Base-by-base conservation (phyloP, 64 coral and sea anemone genomes). In the Actinia equina region DNA sequence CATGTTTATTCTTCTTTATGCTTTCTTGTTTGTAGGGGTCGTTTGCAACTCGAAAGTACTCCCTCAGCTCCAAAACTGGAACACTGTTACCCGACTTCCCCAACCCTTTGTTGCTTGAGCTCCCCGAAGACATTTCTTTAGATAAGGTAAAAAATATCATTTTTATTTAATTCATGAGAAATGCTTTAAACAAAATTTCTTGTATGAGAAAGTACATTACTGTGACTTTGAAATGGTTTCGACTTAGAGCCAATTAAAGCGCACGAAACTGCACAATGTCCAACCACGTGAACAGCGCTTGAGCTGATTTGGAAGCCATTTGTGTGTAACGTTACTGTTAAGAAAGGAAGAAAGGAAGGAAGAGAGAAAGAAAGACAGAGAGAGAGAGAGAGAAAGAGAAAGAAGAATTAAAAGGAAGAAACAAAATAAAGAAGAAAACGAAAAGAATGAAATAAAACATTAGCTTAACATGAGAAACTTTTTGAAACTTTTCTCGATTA, bases 1-100 rank as follows among this genome's bases (percentile, higher is more conserved):
- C 26, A 17, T 67, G 15, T 14, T 15, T 19, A 64, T 52, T 37
- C 30, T 37, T 37, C 30, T 37, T 69, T 85, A 14, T 44, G 16
- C 81, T 20, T 8, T 23, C 27, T 53, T 65, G 13, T 54, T 53
- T 51, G 9, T 57, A 96, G 94, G 94, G 94, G 19, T 57, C 79
- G 18, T 96, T 96, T 62, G 88, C 86, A 54, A 59, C 90, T 41
- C 89, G 96, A 16, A 98, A 98, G 90, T 98, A 98, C 52, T 98
- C 96, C 25, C 96, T 94, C 43, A 98, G 96, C 82, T 94, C 96
- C 63, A 94, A 94, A 49, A 98, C 96, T 81, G 96, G 96, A 52
- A 98, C 96, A 22, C 87, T 98, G 44, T 86, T 98, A 58, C 96
- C 96, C 10, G 96, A 98, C 76, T 98, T 98, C 51, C 96, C 96